phyloP scores from a whole-genome alignment of 2,113 vertebrate species.

The Irena cyanogastra region DNA sequence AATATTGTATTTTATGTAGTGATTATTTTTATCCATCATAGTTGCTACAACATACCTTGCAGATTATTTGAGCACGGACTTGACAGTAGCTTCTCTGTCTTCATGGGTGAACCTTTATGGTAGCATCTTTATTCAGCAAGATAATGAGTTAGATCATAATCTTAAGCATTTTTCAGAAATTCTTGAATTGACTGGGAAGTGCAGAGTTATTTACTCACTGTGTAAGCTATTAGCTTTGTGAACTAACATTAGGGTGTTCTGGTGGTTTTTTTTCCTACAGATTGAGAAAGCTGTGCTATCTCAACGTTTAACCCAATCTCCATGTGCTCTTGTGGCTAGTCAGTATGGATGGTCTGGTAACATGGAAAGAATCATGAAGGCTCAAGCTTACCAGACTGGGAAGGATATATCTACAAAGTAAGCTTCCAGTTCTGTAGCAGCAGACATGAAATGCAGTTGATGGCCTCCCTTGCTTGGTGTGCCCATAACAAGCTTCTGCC shows the following conservation, averaged over 20 bases:
- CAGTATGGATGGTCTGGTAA: conserved; percentile 99
- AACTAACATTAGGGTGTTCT: neutral
- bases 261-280: conserved; percentile 49
- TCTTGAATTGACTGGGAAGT: neutral
- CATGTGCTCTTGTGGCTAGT: conserved; percentile 93
- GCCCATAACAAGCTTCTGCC: neutral
- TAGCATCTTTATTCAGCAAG: neutral
- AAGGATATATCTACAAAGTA: conserved; percentile 99
- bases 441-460: neutral
- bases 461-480: neutral
- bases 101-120: neutral
- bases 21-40: neutral
- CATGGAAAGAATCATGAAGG: conserved; percentile 99
- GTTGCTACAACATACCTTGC: neutral
- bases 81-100: neutral
- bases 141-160: neutral
- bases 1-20: neutral
- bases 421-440: neutral
- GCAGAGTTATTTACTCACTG: neutral
- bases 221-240: neutral
- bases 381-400: conserved; percentile 97
- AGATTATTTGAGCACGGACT: neutral
- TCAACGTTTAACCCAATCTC: conserved; percentile 91
- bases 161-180: neutral
- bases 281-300: conserved; percentile 95